Base-by-base conservation (phyloP, 1,140 invertebrate species). In the Drosophila lini region DNA sequence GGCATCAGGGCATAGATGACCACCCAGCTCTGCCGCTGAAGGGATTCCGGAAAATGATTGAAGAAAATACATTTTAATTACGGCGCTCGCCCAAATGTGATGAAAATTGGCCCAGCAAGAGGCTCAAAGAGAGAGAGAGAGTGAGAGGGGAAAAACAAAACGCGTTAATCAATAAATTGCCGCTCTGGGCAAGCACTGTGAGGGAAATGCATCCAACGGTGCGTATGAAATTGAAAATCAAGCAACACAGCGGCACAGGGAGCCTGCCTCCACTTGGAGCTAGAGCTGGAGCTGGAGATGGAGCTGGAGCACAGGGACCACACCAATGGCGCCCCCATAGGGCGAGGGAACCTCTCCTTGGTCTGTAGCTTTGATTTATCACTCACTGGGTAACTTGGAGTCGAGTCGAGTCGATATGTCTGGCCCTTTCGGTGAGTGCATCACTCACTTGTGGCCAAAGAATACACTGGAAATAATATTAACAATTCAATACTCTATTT, bases 21-120 rank as follows among this genome's bases (percentile, higher is more conserved):
- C 82, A 86, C 80, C 82, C 83, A 79, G 63, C 68, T 57, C 47
- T 22, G 48, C 19, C 16, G 36, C 31, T 11, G 11, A 40, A 40
- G 57, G 47, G 65, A 34, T 61, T 60, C 50, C 62, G 45, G 78
- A 56, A 77, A 73, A 64, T 62, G 59, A 81, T 74, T 68, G 42
- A 67, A 69, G 76, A 86, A 86, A 86, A 86, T 88, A 82, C 83
- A 83, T 86, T 86, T 86, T 86, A 86, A 86, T 86, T 86, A 86
- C 75, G 55, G 62, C 48, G 52, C 70, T 77, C 47, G n/a, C 67
- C 40, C 28, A 73, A 61, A 68, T 52, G 79, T 81, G 79, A 81
- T 82, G 82, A 86, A 85, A 85, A 85, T 75, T 67, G 62, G 22
- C 50, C 34, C 50, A 53, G 55, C 61, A 59, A 32, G 61, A 15